phyloP scores from a whole-genome alignment of 1,140 invertebrate genomes.

The Hylaeus anthracinus region DNA sequence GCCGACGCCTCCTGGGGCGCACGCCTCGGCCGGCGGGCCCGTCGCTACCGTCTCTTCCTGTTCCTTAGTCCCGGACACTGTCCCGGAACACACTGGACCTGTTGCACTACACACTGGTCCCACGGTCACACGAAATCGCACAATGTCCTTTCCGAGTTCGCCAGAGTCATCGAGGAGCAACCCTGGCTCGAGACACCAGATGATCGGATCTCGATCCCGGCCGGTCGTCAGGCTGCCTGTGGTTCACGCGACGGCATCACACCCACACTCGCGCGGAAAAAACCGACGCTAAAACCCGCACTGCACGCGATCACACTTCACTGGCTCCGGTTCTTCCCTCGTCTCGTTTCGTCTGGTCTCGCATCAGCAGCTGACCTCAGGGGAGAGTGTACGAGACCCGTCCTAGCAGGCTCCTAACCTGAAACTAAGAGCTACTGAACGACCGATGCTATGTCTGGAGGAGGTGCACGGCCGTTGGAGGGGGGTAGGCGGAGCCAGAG shows the following conservation, averaged over 20 bases:
- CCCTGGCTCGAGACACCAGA: conserved; percentile 23
- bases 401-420: conserved; percentile 82
- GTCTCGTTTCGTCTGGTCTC: conserved; percentile 52
- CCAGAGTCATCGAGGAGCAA: conserved; percentile 43
- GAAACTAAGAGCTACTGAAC: conserved; percentile 81
- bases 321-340: conserved; percentile 33
- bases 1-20: conserved; percentile 54
- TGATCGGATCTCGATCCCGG: conserved; percentile 10
- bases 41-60: conserved; percentile 58
- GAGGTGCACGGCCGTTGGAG: conserved; percentile 72
- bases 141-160: conserved; percentile 28
- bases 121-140: conserved; percentile 42
- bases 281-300: conserved; percentile 19
- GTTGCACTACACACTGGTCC: conserved; percentile 49
- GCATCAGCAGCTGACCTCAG: not conserved
- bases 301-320: conserved; percentile 50
- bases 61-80: conserved; percentile 44
- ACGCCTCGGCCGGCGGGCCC: conserved; percentile 58
- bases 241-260: conserved; percentile 35
- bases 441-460: conserved; percentile 79
- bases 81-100: conserved; percentile 45
- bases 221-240: conserved; percentile 32
- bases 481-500: conserved; percentile 67
- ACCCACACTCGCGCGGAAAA: conserved; percentile 42
- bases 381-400: conserved; percentile 79